Evolutionary conservation across 2,797 vertebrate species (phyloP), one percentile per base, ranked within the genome.

Genomic region (Enteromius argenteus): DNA sequence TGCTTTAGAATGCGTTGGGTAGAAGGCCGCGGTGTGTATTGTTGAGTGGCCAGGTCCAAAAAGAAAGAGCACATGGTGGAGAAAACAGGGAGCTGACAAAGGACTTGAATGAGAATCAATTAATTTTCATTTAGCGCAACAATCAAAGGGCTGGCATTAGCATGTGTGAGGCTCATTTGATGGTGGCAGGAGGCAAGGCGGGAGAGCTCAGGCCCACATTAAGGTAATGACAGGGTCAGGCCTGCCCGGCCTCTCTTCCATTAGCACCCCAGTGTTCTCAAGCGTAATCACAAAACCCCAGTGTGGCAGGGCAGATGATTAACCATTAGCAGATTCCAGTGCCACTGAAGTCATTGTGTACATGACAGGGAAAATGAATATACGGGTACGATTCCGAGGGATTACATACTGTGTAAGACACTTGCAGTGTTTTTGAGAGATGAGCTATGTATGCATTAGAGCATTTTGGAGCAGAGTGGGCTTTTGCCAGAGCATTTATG

Each of bases 61-160:
- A 92, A 93, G 93, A 93, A 94, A 93, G 90, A 92, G 92, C 93
- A 91, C 92, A 92, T 79, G 21, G 87, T 67, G 90, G 90, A 87
- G 90, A 92, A 93, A 93, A 92, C 93, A 89, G 91, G 84, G 90
- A 21, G 85, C 84, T 93, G 91, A 95, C 94, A 93, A 89, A 89
- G 72, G 85, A 88, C 90, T 90, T 93, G 90, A 95, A 95, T 94
- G 86, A 93, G 89, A 93, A 95, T 93, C 95, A 94, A 95, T 95
- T 95, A 94, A 93, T 94, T 95, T 94, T 95, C 94, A 96, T 95
- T 96, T 95, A 94, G 91, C 88, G 92, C 93, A 92, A 95, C 95
- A 96, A 95, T 94, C 90, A 92, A 90, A 90, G 92, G 93, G 92
- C 87, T 82, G 89, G 90, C 92, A 95, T 95, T 95, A 94, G 94